Base-by-base conservation (phyloP, 2,113 vertebrate genomes). In the Alethe diademata region DNA sequence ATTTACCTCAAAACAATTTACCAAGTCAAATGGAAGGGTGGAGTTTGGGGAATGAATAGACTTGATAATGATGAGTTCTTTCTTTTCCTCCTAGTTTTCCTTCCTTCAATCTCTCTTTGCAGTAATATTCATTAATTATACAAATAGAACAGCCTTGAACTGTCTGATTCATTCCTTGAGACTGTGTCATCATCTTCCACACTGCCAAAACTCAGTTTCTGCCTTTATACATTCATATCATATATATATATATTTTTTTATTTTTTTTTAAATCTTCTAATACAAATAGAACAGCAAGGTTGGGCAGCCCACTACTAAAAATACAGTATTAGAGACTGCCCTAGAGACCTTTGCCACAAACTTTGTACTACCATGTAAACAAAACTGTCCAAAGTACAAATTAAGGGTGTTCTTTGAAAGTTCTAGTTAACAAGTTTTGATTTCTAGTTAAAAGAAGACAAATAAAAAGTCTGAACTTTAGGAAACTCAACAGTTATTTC, bases 71-170 rank as follows among this genome's bases (percentile, higher is more conserved):
- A 50, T 3, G 9, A 81, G 11, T 29, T 88, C 23, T 38, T 66
- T 10, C 38, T 75, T 70, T 89, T 69, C 35, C 56, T 38, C 10
- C 12, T 16, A 25, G 9, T 51, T 56, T 53, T 65, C 64, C 28
- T 53, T 71, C 35, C 42, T 78, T 75, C 54, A 22, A 51, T 54
- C 36, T 78, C 56, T 67, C 17, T 69, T 89, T 95, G 76, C 33
- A 47, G 16, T 47, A 81, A 56, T 51, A 76, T 35, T 36, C 83
- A 92, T 79, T 70, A 88, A 78, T 88, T 72, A 69, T 42, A 91
- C 6, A 72, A 69, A 72, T 33, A 8, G 2, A 94, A 71, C 83
- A 92, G 45, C 56, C 51, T 73, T 86, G 38, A 31, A 47, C 36
- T 61, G 36, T 29, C 67, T 76, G 24, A 33, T 82, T 88, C 75